These are phyloP conservation scores for Psephotus haematonotus DNA, from an alignment of 2,113 vertebrate genomes.

Conservation along the genomic window DNA sequence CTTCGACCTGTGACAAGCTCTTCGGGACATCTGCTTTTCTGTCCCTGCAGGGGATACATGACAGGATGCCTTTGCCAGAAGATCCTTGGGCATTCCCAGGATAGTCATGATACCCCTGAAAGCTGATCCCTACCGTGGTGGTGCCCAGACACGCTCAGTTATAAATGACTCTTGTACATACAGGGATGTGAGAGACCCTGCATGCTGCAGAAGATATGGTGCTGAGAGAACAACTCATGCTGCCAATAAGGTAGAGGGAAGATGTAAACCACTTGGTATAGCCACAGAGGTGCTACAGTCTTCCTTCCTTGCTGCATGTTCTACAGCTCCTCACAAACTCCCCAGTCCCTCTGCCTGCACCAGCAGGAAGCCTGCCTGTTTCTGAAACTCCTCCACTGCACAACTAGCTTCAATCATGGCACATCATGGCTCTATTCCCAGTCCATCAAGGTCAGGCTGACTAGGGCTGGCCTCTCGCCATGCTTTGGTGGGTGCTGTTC, in stretches of 20 bases:
- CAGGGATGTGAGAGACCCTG: background rate
- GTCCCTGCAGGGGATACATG: background rate
- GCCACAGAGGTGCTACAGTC: background rate
- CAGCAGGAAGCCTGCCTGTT: conserved; percentile 3
- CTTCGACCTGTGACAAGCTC: background rate
- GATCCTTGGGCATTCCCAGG: background rate
- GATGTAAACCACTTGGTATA: background rate
- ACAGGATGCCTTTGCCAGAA: background rate
- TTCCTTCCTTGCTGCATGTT: background rate
- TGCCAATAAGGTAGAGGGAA: background rate
- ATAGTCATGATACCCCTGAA: background rate
- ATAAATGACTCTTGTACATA: background rate
- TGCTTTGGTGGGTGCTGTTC: conserved; percentile 34
- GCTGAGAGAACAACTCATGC: background rate
- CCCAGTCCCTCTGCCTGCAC: background rate
- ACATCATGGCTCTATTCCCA: conserved; percentile 54
- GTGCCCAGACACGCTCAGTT: background rate
- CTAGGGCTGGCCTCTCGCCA: conserved; percentile 16
- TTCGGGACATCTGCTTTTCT: background rate
- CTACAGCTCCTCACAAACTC: background rate
- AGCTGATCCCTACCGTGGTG: background rate
- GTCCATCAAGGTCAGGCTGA: conserved; percentile 60
- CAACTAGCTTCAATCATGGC: conserved; percentile 17
- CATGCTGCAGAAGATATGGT: background rate
- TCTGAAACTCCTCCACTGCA: background rate